Percentiles rank a stretch among this genome's conserved stretches.
Evolutionary conservation across 2,888 invertebrate species (phyloP).

Genomic region (Herminia tarsipennalis): DNA sequence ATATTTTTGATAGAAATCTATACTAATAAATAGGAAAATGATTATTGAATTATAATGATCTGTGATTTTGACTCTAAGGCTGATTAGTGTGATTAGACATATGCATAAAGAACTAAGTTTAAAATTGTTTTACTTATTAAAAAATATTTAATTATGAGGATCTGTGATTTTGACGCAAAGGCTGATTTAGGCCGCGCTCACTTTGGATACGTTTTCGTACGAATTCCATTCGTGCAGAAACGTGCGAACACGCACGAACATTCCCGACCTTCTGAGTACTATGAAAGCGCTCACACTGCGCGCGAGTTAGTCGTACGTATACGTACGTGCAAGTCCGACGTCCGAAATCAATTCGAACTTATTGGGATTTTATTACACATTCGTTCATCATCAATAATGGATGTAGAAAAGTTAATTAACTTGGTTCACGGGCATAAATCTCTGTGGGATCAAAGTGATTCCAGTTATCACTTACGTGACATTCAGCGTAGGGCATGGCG

Average conservation of each 20-base stretch:
- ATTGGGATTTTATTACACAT: constrained; percentile 6
- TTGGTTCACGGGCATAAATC: constrained; percentile 10
- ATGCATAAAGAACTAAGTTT: too few relatives aligned
- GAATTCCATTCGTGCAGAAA: constrained; percentile 17
- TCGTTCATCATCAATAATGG: constrained; percentile 2
- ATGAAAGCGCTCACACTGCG: constrained; percentile 7
- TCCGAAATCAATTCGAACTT: constrained; percentile 12
- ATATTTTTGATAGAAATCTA: too few relatives aligned
- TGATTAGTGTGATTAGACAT: too few relatives aligned
- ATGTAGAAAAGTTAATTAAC: constrained; percentile 9
- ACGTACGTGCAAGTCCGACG: constrained; percentile 13
- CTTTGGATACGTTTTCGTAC: constrained; percentile 14
- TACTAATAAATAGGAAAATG: too few relatives aligned
- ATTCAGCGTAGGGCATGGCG: constrained; percentile 10
- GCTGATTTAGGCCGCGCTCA: too few relatives aligned
- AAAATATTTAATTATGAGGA: too few relatives aligned
- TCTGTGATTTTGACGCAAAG: too few relatives aligned
- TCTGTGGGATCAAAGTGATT: constrained; percentile 21
- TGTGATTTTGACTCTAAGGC: too few relatives aligned
- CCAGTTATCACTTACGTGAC: constrained; percentile 19
- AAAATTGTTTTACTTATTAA: too few relatives aligned
- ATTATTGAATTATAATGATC: too few relatives aligned
- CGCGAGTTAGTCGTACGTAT: constrained; percentile 18
- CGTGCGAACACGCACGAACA: constrained; percentile 17
- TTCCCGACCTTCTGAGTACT: constrained; percentile 10